Conservation (phyloP, 2,888 invertebrate genomes). For the Xanthorhoe designata region DNA sequence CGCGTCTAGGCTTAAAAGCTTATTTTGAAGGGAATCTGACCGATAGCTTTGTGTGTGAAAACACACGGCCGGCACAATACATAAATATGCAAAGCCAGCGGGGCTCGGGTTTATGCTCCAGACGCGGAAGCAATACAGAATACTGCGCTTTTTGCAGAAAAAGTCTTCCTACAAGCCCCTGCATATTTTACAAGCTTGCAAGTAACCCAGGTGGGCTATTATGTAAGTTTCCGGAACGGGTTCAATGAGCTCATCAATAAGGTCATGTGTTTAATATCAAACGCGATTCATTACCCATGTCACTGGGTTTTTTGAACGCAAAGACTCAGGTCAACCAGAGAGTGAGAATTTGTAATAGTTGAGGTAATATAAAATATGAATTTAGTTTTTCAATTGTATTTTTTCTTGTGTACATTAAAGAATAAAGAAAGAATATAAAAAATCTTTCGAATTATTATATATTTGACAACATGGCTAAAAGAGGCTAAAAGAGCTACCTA, state of each 20-base stretch:
- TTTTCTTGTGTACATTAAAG: no score
- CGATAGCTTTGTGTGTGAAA: neutral
- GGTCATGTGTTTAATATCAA: neutral
- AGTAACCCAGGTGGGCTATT: slow-evolving; percentile 27
- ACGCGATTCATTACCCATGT: neutral
- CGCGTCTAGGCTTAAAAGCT: no score
- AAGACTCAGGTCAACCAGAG: neutral
- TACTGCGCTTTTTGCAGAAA: slow-evolving; percentile 49
- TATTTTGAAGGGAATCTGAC: neutral
- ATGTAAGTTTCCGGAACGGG: slow-evolving; percentile 17
- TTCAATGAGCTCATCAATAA: slow-evolving; percentile 17
- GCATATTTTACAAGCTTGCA: slow-evolving; percentile 43
- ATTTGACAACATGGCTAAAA: no score
- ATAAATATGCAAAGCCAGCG: slow-evolving; percentile 1
- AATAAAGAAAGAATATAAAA: no score
- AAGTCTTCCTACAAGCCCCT: slow-evolving; percentile 27
- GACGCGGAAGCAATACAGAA: slow-evolving; percentile 46
- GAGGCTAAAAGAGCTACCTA: no score
- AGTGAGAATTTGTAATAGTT: no score
- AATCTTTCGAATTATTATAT: no score
- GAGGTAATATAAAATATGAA: no score
- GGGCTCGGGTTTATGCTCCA: slow-evolving; percentile 17
- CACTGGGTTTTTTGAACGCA: neutral
- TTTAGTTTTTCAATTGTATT: no score
- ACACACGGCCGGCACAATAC: neutral